These are phyloP conservation scores for Caerostris darwini DNA, from an alignment of 1,140 invertebrate genomes.

Conservation along the genomic window DNA sequence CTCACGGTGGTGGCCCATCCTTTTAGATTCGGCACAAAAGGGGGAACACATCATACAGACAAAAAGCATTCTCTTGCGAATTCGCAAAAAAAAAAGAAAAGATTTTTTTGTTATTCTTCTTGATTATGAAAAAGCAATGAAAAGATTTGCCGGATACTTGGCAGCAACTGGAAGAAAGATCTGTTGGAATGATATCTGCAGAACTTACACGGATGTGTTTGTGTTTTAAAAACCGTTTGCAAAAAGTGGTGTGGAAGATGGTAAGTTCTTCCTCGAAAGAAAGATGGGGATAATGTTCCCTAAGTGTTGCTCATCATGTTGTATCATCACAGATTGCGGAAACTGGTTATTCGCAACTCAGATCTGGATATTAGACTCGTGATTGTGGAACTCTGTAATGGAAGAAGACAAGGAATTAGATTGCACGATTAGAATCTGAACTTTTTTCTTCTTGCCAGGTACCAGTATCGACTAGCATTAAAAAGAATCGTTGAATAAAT, in stretches of 20 bases:
- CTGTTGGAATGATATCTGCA: slow-evolving; percentile 1
- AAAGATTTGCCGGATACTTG: not conserved
- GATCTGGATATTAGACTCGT: slow-evolving; percentile 6
- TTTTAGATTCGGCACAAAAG: not conserved
- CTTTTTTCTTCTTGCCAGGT: not conserved
- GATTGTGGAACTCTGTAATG: slow-evolving; percentile 10
- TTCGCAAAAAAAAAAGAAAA: not conserved
- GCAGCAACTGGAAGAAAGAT: not conserved
- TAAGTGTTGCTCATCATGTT: not conserved
- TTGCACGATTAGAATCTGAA: not conserved
- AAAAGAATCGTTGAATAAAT: not conserved
- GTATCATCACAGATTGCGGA: not conserved
- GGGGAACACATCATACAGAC: not conserved
- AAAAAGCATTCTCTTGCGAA: not conserved
- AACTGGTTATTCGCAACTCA: not conserved
- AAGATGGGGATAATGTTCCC: slow-evolving; percentile 14
- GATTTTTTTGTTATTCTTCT: not conserved
- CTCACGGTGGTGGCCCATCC: slow-evolving; percentile 34
- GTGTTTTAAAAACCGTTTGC: slow-evolving; percentile 32
- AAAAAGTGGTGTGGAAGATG: not conserved
- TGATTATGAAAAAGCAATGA: slow-evolving; percentile 24
- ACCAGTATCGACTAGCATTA: not conserved
- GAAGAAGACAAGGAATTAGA: not conserved
- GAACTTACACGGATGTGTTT: slow-evolving; percentile 40
- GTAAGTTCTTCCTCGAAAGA: not conserved